Evolutionary conservation across 1,140 invertebrate genomes (phyloP).

Genomic region (Drosophila yakuba): DNA sequence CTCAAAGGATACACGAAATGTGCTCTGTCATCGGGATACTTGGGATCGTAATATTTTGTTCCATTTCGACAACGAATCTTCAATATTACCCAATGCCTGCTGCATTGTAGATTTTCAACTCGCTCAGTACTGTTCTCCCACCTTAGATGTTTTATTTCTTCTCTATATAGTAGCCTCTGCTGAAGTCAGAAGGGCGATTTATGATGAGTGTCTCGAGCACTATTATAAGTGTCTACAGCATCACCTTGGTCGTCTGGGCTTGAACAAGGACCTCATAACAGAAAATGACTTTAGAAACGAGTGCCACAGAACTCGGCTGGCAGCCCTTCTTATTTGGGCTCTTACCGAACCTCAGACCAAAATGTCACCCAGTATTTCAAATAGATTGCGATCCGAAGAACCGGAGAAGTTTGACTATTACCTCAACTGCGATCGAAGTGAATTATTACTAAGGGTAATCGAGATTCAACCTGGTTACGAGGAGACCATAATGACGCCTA

Average conservation of each 20-base stretch:
- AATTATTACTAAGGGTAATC: slow-evolving; percentile 64
- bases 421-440: slow-evolving; percentile 66
- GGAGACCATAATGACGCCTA: slow-evolving; percentile 57
- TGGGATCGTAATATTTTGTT: slow-evolving; percentile 88
- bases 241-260: slow-evolving; percentile 24
- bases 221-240: slow-evolving; percentile 42
- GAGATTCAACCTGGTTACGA: slow-evolving; percentile 64
- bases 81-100: slow-evolving; percentile 82
- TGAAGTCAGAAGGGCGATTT: slow-evolving; percentile 15
- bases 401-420: slow-evolving; percentile 72
- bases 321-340: slow-evolving; percentile 50
- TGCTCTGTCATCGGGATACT: slow-evolving; percentile 87
- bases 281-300: slow-evolving; percentile 48
- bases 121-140: slow-evolving; percentile 86
- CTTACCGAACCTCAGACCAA: slow-evolving; percentile 68
- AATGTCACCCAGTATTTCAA: slow-evolving; percentile 46
- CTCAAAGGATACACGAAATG: slow-evolving; percentile 83
- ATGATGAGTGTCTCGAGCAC: slow-evolving; percentile 45
- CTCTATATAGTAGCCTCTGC: slow-evolving; percentile 59
- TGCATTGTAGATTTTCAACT: slow-evolving; percentile 87
- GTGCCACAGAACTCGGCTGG: slow-evolving; percentile 36
- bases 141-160: slow-evolving; percentile 85
- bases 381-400: slow-evolving; percentile 54
- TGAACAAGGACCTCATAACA: slow-evolving; percentile 27
- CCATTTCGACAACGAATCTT: slow-evolving; percentile 81